phyloP scores from a whole-genome alignment of 2,797 vertebrate genomes.

The Smutsia temminckii region DNA sequence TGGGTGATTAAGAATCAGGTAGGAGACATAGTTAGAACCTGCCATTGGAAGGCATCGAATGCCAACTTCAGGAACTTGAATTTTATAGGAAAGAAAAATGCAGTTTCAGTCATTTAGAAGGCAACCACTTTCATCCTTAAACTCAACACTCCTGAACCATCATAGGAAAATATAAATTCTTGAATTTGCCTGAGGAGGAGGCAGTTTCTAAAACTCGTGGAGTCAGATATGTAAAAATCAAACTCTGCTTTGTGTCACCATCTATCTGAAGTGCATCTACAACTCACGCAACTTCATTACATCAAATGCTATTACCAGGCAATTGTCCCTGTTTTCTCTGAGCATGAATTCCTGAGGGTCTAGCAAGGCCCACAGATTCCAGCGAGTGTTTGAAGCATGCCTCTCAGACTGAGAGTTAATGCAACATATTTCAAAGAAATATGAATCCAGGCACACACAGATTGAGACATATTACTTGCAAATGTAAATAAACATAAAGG shows the following conservation, averaged over 20 bases:
- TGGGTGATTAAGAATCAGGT: background rate
- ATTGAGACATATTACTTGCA: constrained; percentile 63
- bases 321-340: background rate
- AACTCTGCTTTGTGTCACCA: background rate
- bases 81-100: background rate
- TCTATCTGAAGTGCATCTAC: constrained; percentile 3
- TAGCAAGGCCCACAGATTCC: background rate
- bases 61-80: background rate
- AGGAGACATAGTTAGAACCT: background rate
- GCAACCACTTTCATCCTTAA: background rate
- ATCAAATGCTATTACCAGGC: background rate
- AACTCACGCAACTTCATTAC: constrained; percentile 12
- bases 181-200: constrained; percentile 4
- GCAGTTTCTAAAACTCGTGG: constrained; percentile 35
- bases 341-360: background rate
- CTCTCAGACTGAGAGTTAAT: background rate
- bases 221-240: background rate
- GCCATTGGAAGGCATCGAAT: background rate
- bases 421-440: constrained; percentile 58
- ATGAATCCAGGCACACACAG: constrained; percentile 26
- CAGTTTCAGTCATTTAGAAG: background rate
- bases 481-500: constrained; percentile 76
- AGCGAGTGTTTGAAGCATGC: background rate
- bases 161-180: background rate
- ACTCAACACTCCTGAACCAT: background rate